A percentile compares a stretch with the other conserved stretches of the same genome.
These are phyloP conservation scores for Rachycentron canadum DNA, from an alignment of 2,797 vertebrate genomes.

Conservation along the genomic window DNA sequence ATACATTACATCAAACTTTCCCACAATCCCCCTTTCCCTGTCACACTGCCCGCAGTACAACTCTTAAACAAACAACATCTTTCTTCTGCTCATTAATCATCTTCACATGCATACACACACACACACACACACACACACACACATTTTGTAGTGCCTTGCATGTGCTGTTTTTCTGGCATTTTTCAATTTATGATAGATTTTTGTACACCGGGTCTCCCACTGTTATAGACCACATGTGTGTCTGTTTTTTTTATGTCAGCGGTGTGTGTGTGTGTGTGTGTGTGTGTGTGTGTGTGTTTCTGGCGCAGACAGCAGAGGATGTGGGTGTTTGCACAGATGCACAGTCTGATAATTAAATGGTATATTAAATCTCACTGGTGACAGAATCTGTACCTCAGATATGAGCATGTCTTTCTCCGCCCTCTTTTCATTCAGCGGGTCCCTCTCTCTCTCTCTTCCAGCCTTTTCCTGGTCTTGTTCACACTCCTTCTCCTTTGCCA, in stretches of 20 bases:
- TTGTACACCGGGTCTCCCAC: constrained; percentile 30
- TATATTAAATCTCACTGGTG: constrained; percentile 78
- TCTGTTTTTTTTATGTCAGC: constrained; percentile 12
- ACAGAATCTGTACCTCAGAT: constrained; percentile 76
- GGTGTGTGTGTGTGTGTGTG: constrained; percentile 20
- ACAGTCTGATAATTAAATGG: constrained; percentile 76
- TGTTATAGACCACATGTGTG: constrained; percentile 40
- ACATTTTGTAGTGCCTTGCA: constrained; percentile 27
- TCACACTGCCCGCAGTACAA: constrained; percentile 74
- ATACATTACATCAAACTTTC: constrained; percentile 71
- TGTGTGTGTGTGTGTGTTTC: constrained; percentile 37
- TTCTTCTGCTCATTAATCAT: constrained; percentile 81
- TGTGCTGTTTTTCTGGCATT: constrained; percentile 44
- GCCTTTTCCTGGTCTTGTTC: constrained; percentile 9
- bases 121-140: constrained; percentile 34
- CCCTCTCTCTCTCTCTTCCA: constrained; percentile 12
- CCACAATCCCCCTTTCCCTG: constrained; percentile 65
- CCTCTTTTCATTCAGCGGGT: constrained; percentile 51
- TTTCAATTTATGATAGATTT: constrained; percentile 33
- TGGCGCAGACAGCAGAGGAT: constrained; percentile 67
- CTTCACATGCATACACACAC: constrained; percentile 33
- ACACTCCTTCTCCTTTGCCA: constrained; percentile 30
- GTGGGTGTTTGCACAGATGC: constrained; percentile 83
- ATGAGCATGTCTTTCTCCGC: constrained; percentile 59
- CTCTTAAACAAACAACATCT: constrained; percentile 75